A percentile compares a stretch with the other conserved stretches of the same genome.
These are phyloP conservation scores for Limnodromus scolopaceus DNA, from an alignment of 2,797 vertebrate genomes.

Conservation along the genomic window DNA sequence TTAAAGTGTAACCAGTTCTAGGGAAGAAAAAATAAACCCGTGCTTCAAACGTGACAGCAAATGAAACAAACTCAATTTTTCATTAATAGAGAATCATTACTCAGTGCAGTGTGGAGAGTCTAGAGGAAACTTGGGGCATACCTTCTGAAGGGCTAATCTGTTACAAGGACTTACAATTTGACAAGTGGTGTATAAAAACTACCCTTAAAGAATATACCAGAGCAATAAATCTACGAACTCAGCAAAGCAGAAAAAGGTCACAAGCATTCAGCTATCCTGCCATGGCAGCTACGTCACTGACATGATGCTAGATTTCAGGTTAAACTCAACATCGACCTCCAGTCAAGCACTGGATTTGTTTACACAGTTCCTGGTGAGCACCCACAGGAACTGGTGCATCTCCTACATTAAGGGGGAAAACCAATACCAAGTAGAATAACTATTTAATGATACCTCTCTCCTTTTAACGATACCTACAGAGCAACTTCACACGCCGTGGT, in stretches of 20 bases:
- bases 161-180: constrained; percentile 8
- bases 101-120: neutral
- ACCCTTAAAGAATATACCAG: neutral
- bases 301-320: neutral
- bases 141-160: constrained; percentile 25
- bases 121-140: constrained; percentile 13
- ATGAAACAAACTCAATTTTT: constrained; percentile 53
- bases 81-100: constrained; percentile 42
- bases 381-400: neutral
- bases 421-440: neutral
- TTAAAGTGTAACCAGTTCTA: constrained; percentile 20
- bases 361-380: neutral
- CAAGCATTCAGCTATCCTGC: neutral
- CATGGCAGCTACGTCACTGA: neutral
- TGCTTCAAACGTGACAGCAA: constrained; percentile 5
- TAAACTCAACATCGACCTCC: neutral
- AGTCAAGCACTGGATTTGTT: neutral
- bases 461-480: neutral
- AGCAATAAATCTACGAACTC: constrained; percentile 9
- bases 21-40: constrained; percentile 13
- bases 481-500: neutral
- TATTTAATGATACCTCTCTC: neutral
- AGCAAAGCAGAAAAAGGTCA: constrained; percentile 6
- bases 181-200: constrained; percentile 7
- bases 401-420: neutral